Base-by-base conservation (phyloP, 2,113 vertebrate species). In the Phasianus colchicus region DNA sequence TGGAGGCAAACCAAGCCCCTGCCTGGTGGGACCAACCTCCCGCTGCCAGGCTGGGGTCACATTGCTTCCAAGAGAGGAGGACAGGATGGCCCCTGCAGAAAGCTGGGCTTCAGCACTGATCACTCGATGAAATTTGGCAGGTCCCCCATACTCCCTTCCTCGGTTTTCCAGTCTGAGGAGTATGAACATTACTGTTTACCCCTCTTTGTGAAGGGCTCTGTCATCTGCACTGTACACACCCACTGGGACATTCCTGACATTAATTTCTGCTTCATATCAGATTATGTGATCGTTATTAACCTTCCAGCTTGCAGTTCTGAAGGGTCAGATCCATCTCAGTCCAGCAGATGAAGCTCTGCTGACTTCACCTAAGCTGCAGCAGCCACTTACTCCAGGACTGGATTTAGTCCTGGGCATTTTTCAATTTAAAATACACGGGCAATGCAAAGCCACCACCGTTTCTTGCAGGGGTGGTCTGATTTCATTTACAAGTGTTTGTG, bases 401-500 rank as follows among this genome's bases (percentile, higher is more conserved):
- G 82, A 88, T 93, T 95, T 92, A 93, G 71, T 88, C 81, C 66
- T 90, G 93, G 89, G 94, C 80, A 86, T 96, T 96, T 95, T 83
- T 90, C 95, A 93, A 93, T 94, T 96, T 92, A 88, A 95, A 94
- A 91, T 69, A 63, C 74, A 66, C 89, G 74, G 79, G 83, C 43
- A 86, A 94, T 38, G 54, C 83, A 83, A 89, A 86, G 88, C 48
- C 64, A 86, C 43, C 84, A 50, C 69, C 36, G 34, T 34, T 88
- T 69, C 72, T 95, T 93, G 38, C 90, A 86, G 40, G 88, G 92
- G 91, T 95, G 78, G 89, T 96, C 91, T 93, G 94, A 95, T 96
- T 89, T 92, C 88, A 96, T 96, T 93, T 89, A 78, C 95, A 89
- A 96, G 90, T 66, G 93, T 93, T 95, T 94, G 91, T 79, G 83